Evolutionary conservation across 2,888 invertebrate genomes (phyloP).

Genomic region (Eretmocerus hayati): DNA sequence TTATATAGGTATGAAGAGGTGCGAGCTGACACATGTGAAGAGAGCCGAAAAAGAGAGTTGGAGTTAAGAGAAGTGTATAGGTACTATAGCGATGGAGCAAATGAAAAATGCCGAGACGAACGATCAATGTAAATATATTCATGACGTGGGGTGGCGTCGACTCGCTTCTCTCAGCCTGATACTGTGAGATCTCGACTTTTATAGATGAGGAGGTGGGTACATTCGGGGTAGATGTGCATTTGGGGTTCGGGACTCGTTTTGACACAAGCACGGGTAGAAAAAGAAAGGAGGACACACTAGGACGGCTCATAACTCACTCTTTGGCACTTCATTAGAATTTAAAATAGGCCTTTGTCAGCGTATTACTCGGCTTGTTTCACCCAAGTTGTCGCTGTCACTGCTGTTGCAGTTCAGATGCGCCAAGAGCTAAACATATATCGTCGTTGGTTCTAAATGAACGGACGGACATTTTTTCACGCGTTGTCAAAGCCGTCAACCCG

Average conservation of each 20-base stretch:
- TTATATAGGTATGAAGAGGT: not conserved
- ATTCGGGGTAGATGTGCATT: slow-evolving; percentile 16
- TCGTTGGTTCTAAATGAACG: not conserved
- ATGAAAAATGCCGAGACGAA: slow-evolving; percentile 37
- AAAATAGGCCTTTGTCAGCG: slow-evolving; percentile 42
- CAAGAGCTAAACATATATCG: no score
- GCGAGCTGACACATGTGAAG: not conserved
- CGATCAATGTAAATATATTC: slow-evolving; percentile 49
- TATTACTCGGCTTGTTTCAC: slow-evolving; percentile 25
- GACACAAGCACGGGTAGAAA: slow-evolving; percentile 30
- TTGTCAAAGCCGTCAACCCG: slow-evolving; percentile 22
- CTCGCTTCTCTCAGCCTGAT: not conserved
- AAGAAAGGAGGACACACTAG: slow-evolving; percentile 40
- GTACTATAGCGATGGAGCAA: slow-evolving; percentile 21
- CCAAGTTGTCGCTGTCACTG: not conserved
- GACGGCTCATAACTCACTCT: slow-evolving; percentile 46
- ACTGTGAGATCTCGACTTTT: slow-evolving; percentile 18
- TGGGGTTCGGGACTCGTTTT: slow-evolving; percentile 20
- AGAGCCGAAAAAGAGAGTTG: not conserved
- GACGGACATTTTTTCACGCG: slow-evolving; percentile 22
- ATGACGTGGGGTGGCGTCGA: slow-evolving; percentile 42
- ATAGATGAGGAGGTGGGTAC: slow-evolving; percentile 13
- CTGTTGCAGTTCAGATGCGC: no score
- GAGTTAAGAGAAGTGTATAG: not conserved
- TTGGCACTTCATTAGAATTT: slow-evolving; percentile 48